A percentile compares a stretch with the other conserved stretches of the same genome.
These are phyloP conservation scores for Chelmon rostratus DNA, from an alignment of 2,797 vertebrate species.

Conservation along the genomic window DNA sequence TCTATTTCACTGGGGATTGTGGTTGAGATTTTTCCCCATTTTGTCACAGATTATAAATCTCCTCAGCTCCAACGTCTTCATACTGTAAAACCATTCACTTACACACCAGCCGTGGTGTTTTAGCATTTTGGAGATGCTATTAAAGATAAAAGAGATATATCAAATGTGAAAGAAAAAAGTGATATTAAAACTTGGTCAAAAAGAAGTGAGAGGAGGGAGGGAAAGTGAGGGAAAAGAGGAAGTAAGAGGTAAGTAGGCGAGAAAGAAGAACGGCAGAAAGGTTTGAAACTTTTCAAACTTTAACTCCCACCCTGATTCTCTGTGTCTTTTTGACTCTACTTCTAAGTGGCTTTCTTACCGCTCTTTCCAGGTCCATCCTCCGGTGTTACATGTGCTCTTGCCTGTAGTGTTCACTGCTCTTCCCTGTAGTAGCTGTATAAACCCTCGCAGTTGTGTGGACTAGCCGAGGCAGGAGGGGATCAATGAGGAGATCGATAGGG, in stretches of 20 bases:
- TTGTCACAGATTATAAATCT: slow-evolving; percentile 72
- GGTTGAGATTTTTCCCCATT: slow-evolving; percentile 48
- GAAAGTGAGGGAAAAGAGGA: too few relatives aligned
- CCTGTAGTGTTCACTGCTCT: slow-evolving; percentile 62
- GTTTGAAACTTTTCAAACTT: slow-evolving; percentile 38
- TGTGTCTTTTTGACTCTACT: slow-evolving; percentile 4
- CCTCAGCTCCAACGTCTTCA: slow-evolving; percentile 51
- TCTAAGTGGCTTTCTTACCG: slow-evolving; percentile 37
- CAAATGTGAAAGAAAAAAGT: slow-evolving; percentile 31
- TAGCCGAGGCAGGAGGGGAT: slow-evolving; percentile 76
- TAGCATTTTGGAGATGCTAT: slow-evolving; percentile 14
- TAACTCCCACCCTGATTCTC: not conserved
- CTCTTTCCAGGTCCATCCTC: slow-evolving; percentile 36
- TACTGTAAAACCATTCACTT: slow-evolving; percentile 43
- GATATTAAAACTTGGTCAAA: slow-evolving; percentile 5
- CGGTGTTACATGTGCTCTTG: slow-evolving; percentile 51
- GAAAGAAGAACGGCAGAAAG: not conserved
- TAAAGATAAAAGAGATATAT: slow-evolving; percentile 34
- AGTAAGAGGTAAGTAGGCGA: not conserved
- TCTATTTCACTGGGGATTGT: slow-evolving; percentile 45
- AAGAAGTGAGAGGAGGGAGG: not conserved
- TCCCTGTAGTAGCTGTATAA: slow-evolving; percentile 69
- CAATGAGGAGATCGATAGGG: slow-evolving; percentile 84
- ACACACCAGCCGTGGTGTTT: slow-evolving; percentile 20
- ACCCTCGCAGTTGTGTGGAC: slow-evolving; percentile 72